Base-by-base conservation (phyloP, 2,113 vertebrate genomes). In the Hymenochirus boettgeri region DNA sequence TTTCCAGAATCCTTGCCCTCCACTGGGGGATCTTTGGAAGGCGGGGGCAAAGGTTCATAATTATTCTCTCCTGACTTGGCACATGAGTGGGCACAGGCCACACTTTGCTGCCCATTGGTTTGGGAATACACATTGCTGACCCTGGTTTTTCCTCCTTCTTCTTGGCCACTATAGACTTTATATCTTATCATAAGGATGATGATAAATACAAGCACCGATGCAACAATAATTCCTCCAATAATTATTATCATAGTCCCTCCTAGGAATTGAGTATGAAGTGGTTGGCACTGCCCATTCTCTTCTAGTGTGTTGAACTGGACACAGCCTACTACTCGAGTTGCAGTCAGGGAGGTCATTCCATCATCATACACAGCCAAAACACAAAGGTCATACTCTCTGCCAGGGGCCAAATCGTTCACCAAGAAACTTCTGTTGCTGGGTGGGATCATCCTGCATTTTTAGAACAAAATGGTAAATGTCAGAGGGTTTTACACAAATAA, bases 231-330 rank as follows among this genome's bases (percentile, higher is more conserved):
- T 10, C 94, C 94, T 5, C 95, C 94, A 50, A 97, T 95, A 78
- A 93, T 94, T 75, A 96, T 93, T 82, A 96, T 96, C 92, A 95
- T 94, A 66, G 94, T 96, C 71, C 94, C 94, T 2, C 94, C 94
- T 42, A 97, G 76, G 75, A 96, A 95, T 71, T 95, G 94, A 27
- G 91, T 91, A 64, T 90, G 90, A 64, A 90, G 86, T 17, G 93
- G 92, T 29, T 89, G 85, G 65, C 92, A 95, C 62, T 90, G 90
- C 21, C 90, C 83, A 3, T 82, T 73, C 58, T 93, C 92, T 1
- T 77, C 83, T 2, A 82, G 85, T 0, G 92, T 94, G 81, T 85
- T 88, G 77, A 95, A 94, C 73, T 91, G 91, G 57, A 94, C 90
- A 2, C 93, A 94, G 64, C 94, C 92, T 12, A 97, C 88, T 26